phyloP scores from a whole-genome alignment of 2,888 invertebrate species.

The Acronicta alni region DNA sequence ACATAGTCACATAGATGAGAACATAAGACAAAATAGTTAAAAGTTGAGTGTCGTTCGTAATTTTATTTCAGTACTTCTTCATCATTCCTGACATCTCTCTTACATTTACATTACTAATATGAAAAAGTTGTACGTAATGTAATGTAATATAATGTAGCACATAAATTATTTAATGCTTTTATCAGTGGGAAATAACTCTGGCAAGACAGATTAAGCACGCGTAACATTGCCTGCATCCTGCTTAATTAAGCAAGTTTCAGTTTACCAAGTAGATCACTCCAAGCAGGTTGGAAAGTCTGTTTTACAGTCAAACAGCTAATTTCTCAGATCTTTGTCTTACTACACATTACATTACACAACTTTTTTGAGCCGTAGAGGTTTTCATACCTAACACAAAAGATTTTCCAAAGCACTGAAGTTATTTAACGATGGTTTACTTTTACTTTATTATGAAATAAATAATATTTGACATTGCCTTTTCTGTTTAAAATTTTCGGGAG shows the following conservation, averaged over 20 bases:
- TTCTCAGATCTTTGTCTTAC: no score
- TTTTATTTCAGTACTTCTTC: no score
- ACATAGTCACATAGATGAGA: no score
- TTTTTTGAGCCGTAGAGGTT: not conserved
- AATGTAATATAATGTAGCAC: not conserved
- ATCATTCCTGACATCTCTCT: no score
- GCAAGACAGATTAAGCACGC: not conserved
- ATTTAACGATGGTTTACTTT: no score
- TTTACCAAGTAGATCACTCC: not conserved
- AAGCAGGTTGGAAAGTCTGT: conserved; percentile 25
- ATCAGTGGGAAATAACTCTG: not conserved
- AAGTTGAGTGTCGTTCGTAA: no score
- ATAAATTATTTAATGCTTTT: not conserved
- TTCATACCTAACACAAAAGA: no score
- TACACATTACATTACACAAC: conserved; percentile 1
- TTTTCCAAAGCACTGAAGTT: not conserved
- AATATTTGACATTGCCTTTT: no score
- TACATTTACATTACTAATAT: no score
- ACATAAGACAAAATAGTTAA: no score
- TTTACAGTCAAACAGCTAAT: not conserved
- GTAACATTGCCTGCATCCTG: not conserved
- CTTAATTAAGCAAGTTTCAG: conserved; percentile 17
- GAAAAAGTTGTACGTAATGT: no score
- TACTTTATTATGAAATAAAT: conserved; percentile 3
- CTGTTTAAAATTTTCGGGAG: no score